phyloP scores from a whole-genome alignment of 2,113 vertebrate genomes.

The Epinephelus cyanopodus region DNA sequence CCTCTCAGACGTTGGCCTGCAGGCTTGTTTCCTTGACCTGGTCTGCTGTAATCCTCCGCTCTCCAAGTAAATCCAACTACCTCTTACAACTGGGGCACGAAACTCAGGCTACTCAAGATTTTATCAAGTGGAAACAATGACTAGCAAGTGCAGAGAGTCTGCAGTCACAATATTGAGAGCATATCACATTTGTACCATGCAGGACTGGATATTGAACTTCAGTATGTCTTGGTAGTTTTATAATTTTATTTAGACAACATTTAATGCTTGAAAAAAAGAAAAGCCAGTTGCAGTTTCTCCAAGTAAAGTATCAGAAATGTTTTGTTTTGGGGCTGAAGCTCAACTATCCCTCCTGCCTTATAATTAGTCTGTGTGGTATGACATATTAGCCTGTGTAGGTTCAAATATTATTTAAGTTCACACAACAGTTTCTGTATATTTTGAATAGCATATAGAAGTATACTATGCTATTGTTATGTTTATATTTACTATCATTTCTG shows the following conservation, averaged over 20 bases:
- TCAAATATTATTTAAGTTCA: too few species aligned
- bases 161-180: neutral
- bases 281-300: neutral
- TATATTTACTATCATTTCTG: too few species aligned
- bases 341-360: too few species aligned
- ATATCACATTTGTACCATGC: neutral
- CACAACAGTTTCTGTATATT: too few species aligned
- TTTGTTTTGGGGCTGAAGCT: neutral
- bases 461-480: too few species aligned
- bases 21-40: constrained; percentile 39
- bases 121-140: constrained; percentile 25
- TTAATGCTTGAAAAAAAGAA: neutral
- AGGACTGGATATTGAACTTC: neutral
- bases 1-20: constrained; percentile 38
- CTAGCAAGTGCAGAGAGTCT: neutral
- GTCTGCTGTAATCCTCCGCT: constrained; percentile 56
- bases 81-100: constrained; percentile 22
- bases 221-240: neutral
- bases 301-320: neutral
- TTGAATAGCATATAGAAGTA: too few species aligned
- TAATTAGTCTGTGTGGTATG: too few species aligned
- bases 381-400: too few species aligned
- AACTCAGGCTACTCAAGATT: neutral
- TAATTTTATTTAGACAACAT: neutral
- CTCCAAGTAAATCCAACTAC: constrained; percentile 29